These are phyloP conservation scores for Spermophilus dauricus DNA, from an alignment of 2,113 vertebrate species.

Conservation along the genomic window DNA sequence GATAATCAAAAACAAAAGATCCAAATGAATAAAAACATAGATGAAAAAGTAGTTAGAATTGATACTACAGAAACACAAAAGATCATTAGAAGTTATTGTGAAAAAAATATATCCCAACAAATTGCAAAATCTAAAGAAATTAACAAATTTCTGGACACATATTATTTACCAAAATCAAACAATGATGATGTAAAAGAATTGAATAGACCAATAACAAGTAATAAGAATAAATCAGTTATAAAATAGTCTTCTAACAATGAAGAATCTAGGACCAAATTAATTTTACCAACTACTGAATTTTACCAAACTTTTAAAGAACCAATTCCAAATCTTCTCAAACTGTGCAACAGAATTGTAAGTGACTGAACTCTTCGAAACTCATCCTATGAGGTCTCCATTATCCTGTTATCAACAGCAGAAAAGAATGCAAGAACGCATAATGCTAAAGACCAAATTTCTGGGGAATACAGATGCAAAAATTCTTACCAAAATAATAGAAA, in stretches of 20 bases:
- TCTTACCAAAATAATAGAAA: background rate
- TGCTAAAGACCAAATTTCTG: too few relatives aligned
- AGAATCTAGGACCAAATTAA: background rate
- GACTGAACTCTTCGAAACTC: background rate
- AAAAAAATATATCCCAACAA: background rate
- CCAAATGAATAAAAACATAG: too few relatives aligned
- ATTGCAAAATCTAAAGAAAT: background rate
- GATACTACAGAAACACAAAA: too few relatives aligned
- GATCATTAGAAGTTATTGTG: too few relatives aligned
- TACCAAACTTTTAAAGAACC: background rate
- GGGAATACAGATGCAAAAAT: too few relatives aligned
- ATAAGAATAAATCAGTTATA: background rate
- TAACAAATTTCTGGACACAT: background rate
- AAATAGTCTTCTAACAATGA: background rate
- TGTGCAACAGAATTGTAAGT: background rate
- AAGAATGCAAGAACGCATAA: too few relatives aligned
- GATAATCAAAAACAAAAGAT: background rate
- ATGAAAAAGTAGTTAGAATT: too few relatives aligned
- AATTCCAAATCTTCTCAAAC: background rate
- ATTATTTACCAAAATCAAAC: too few relatives aligned
- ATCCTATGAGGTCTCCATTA: too few relatives aligned
- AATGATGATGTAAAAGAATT: too few relatives aligned
- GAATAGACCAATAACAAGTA: background rate
- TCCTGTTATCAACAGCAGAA: too few relatives aligned
- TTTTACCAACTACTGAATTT: too few relatives aligned